Evolutionary conservation across 1,140 invertebrate species (phyloP).

Genomic region (Dinoponera quadriceps): DNA sequence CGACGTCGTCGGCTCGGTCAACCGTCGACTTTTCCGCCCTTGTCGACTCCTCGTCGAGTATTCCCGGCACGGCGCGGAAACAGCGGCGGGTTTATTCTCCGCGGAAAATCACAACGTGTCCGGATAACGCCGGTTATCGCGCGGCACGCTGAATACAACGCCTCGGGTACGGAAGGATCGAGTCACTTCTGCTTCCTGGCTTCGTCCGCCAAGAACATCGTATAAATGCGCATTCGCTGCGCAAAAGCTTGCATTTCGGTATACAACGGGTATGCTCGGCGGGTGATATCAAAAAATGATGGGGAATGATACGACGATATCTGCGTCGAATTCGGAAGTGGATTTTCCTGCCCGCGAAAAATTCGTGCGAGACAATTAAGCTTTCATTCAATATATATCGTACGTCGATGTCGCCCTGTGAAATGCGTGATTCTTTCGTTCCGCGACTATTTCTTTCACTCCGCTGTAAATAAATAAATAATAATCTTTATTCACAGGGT

Average conservation of each 20-base stretch:
- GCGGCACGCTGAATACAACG: constrained; percentile 67
- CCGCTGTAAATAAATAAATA: too few relatives aligned
- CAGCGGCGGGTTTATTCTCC: constrained; percentile 75
- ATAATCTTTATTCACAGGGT: too few relatives aligned
- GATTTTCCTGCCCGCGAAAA: not conserved
- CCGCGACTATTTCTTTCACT: too few relatives aligned
- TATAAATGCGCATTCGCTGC: constrained; percentile 29
- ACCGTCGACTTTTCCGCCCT: constrained; percentile 49
- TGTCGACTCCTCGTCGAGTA: constrained; percentile 60
- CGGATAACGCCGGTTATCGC: constrained; percentile 74
- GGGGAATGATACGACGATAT: not conserved
- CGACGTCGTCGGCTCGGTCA: constrained; percentile 57
- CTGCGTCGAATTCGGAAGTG: constrained; percentile 1
- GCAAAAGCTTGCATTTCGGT: constrained; percentile 11
- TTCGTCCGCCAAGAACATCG: not conserved
- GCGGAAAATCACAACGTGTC: constrained; percentile 76
- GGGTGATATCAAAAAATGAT: not conserved
- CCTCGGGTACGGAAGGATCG: constrained; percentile 21
- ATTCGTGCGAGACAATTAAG: too few relatives aligned
- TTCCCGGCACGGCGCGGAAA: constrained; percentile 75
- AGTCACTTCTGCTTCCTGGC: constrained; percentile 2
- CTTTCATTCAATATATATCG: too few relatives aligned
- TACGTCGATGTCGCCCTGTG: too few relatives aligned
- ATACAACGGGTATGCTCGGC: too few relatives aligned
- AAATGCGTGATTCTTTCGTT: too few relatives aligned